Conservation (phyloP, 2,797 vertebrate species). For the Ctenosaura bakeri region DNA sequence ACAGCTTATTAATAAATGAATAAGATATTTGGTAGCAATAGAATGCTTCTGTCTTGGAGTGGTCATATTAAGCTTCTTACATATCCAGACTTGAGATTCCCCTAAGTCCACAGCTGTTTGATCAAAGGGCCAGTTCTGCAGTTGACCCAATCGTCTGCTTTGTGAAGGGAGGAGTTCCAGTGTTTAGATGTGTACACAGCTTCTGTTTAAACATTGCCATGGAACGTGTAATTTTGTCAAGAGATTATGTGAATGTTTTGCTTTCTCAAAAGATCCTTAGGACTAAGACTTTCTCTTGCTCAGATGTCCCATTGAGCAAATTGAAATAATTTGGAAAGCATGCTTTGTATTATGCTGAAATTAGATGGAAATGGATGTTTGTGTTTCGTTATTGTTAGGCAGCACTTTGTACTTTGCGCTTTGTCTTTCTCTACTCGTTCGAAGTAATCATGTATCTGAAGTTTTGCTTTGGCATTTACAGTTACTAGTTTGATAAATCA, state of each 20-base stretch:
- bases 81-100: no score
- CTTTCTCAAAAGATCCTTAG: no score
- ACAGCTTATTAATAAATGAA: no score
- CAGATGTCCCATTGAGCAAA: not conserved
- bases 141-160: not conserved
- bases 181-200: not conserved
- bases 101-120: not conserved
- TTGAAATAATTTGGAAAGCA: not conserved
- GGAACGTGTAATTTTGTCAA: not conserved
- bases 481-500: slow-evolving; percentile 6
- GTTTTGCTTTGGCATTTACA: not conserved
- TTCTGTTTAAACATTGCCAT: not conserved
- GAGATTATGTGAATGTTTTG: not conserved
- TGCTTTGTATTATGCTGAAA: not conserved
- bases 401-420: not conserved
- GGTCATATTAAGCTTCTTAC: not conserved
- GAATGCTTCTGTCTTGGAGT: not conserved
- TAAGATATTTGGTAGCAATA: not conserved
- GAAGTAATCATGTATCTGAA: not conserved
- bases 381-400: not conserved
- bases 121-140: not conserved
- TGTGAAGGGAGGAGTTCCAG: no score
- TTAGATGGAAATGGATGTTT: not conserved
- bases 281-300: no score
- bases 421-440: not conserved